Percentiles rank a stretch among this genome's conserved stretches.
Evolutionary conservation across 2,113 vertebrate species (phyloP).

Genomic region (Colinus virginianus): DNA sequence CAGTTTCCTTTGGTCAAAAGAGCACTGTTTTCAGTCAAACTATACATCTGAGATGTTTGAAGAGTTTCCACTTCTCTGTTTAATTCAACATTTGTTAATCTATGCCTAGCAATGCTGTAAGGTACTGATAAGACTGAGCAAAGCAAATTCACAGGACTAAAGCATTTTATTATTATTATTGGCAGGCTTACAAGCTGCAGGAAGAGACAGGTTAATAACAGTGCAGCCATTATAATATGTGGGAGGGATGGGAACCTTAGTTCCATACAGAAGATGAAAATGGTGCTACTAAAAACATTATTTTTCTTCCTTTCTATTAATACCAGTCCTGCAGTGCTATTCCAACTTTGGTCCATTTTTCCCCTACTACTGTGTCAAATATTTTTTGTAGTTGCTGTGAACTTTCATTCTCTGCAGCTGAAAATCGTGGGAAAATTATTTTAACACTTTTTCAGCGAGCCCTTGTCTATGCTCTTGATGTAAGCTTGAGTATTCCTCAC

Average conservation of each 20-base stretch:
- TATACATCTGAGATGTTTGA: neutral
- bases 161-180: neutral
- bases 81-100: neutral
- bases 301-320: neutral
- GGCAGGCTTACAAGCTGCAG: slow-evolving; percentile 16
- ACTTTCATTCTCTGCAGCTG: neutral
- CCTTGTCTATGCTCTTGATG: neutral
- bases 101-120: neutral
- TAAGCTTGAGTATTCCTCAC: neutral
- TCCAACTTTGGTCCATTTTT: neutral
- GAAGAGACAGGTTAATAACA: slow-evolving; percentile 19
- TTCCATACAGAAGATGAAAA: neutral
- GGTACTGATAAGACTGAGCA: neutral
- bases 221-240: neutral
- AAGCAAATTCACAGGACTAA: slow-evolving; percentile 24
- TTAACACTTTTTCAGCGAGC: neutral
- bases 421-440: neutral
- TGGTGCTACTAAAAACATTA: neutral
- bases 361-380: neutral
- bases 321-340: neutral
- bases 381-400: neutral
- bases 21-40: neutral
- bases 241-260: neutral
- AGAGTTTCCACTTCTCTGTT: neutral
- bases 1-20: neutral